A percentile compares a stretch with the other conserved stretches of the same genome.
Conservation (phyloP, 1,140 invertebrate genomes). For the Copidosoma floridanum region DNA sequence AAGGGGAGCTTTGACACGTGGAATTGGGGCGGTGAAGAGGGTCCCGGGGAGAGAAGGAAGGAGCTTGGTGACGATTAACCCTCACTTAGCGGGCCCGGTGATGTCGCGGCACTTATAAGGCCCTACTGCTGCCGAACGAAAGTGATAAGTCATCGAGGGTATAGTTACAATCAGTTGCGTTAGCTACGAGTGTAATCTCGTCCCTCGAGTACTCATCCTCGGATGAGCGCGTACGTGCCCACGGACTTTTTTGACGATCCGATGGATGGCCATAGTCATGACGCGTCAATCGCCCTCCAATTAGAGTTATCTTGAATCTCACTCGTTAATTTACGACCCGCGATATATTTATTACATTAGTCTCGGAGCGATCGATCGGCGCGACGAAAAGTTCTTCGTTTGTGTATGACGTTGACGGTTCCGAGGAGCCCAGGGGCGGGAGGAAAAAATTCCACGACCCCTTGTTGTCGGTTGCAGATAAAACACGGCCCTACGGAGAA, state of each 20-base stretch:
- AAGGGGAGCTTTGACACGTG: conserved; percentile 11
- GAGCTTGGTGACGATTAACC: conserved; percentile 17
- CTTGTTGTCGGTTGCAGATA: not conserved
- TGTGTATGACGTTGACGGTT: too few species aligned
- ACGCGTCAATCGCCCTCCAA: too few species aligned
- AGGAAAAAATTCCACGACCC: conserved; percentile 18
- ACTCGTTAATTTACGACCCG: too few species aligned
- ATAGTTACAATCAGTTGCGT: conserved; percentile 29
- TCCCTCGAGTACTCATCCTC: conserved; percentile 49
- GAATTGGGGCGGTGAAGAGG: conserved; percentile 8
- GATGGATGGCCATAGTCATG: too few species aligned
- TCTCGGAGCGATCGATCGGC: too few species aligned
- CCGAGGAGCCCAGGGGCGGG: conserved; percentile 49
- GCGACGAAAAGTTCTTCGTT: too few species aligned
- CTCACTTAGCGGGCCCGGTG: not conserved
- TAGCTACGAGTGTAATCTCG: too few species aligned
- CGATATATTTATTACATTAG: too few species aligned
- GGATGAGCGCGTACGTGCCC: not conserved
- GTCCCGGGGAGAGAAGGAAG: not conserved
- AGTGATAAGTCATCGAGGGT: conserved; percentile 39
- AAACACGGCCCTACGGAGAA: not conserved
- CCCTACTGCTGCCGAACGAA: conserved; percentile 3
- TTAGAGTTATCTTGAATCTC: too few species aligned
- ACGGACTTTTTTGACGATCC: too few species aligned
- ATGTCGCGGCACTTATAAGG: conserved; percentile 25